phyloP scores from a whole-genome alignment of 2,797 vertebrate genomes.

The Rhabdophis nuchalis region DNA sequence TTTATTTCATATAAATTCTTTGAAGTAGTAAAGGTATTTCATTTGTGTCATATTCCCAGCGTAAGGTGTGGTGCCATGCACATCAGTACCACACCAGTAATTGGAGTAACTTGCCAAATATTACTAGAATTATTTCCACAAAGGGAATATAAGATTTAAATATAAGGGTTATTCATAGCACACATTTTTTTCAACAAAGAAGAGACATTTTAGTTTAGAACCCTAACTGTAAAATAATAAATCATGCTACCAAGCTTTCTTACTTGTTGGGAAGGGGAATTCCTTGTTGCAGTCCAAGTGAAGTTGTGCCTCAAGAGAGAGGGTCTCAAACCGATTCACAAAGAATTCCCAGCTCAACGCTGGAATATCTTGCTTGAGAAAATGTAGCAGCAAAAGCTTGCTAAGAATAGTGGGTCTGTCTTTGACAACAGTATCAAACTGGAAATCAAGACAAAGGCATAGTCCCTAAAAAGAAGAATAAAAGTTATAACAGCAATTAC shows the following conservation, averaged over 20 bases:
- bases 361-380: constrained; percentile 92
- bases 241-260: constrained; percentile 53
- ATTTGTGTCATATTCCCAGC: not conserved
- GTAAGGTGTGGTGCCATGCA: not conserved
- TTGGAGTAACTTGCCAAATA: not conserved
- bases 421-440: constrained; percentile 97
- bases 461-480: constrained; percentile 75
- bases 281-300: constrained; percentile 99
- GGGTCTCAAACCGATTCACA: constrained; percentile 96
- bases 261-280: constrained; percentile 98
- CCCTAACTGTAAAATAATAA: constrained; percentile 6
- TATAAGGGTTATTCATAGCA: not conserved
- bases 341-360: constrained; percentile 99
- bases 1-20: not conserved
- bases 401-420: constrained; percentile 95
- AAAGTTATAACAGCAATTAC: not conserved
- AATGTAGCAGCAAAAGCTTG: constrained; percentile 94
- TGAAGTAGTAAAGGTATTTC: not conserved
- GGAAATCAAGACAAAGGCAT: constrained; percentile 96
- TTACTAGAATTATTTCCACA: not conserved
- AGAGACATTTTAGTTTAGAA: not conserved
- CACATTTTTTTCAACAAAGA: not conserved
- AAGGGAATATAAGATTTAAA: not conserved
- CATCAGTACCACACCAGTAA: not conserved
- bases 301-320: constrained; percentile 95